Conservation (phyloP, 2,888 invertebrate genomes). For the Pocota personata region DNA sequence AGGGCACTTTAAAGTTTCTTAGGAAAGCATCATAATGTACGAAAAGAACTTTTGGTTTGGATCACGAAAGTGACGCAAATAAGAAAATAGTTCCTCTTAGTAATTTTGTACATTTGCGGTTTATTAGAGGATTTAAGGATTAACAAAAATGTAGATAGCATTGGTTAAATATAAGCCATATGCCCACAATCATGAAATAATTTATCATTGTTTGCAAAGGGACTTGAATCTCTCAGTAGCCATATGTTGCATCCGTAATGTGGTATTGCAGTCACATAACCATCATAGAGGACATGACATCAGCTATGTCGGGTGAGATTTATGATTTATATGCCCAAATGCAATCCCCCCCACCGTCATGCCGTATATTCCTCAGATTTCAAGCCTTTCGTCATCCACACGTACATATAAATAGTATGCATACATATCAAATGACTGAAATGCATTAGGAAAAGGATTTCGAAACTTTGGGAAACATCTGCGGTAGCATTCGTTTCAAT, state of each 20-base stretch:
- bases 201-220: constrained; percentile 2
- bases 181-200: not conserved
- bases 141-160: not conserved
- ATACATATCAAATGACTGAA: constrained; percentile 14
- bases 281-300: constrained; percentile 14
- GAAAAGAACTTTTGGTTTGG: not conserved
- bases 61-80: not conserved
- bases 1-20: not conserved
- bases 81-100: not conserved
- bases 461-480: constrained; percentile 6
- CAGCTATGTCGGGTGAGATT: constrained; percentile 1
- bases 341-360: constrained; percentile 14
- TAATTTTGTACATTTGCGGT: not conserved
- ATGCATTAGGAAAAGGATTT: constrained; percentile 6
- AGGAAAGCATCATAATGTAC: not conserved
- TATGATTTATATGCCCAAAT: constrained; percentile 41
- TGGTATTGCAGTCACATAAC: not conserved
- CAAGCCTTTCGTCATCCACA: not conserved
- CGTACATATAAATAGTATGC: not conserved
- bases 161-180: not conserved
- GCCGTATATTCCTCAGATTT: not conserved
- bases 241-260: not conserved
- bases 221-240: not conserved
- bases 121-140: not conserved
- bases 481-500: constrained; percentile 21